Percentiles rank a stretch among this genome's conserved stretches.
Evolutionary conservation across 2,113 vertebrate genomes (phyloP).

Genomic region (Siniperca knerii): DNA sequence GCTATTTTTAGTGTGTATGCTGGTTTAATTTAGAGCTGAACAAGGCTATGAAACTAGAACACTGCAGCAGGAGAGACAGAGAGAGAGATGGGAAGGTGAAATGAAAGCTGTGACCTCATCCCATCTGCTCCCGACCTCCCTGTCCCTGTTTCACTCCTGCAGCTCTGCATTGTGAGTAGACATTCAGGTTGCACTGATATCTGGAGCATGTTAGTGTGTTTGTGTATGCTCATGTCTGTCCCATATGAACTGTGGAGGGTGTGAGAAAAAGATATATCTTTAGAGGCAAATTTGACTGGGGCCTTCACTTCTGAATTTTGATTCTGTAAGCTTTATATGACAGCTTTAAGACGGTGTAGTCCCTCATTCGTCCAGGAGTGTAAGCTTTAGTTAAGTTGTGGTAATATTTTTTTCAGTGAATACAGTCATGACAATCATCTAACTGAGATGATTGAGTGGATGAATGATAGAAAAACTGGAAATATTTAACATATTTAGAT

Average conservation of each 20-base stretch:
- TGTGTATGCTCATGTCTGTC: not conserved
- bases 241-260: not conserved
- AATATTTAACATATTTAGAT: not conserved
- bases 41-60: conserved; percentile 62
- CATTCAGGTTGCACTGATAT: not conserved
- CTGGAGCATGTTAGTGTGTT: not conserved
- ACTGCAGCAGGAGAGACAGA: conserved; percentile 49
- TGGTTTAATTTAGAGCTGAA: conserved; percentile 47
- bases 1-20: conserved; percentile 53
- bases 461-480: not conserved
- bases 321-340: not conserved
- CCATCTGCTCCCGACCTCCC: conserved; percentile 4
- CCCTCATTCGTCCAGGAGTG: too few relatives aligned
- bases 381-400: not conserved
- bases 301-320: not conserved
- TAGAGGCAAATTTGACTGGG: not conserved
- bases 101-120: conserved; percentile 42
- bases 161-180: not conserved
- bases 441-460: not conserved
- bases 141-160: conserved; percentile 1
- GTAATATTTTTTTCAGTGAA: not conserved
- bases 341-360: too few relatives aligned
- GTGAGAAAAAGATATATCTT: not conserved
- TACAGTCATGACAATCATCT: not conserved
- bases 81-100: conserved; percentile 38